Evolutionary conservation across 2,888 invertebrate genomes (phyloP).

Genomic region (Agrochola lota): DNA sequence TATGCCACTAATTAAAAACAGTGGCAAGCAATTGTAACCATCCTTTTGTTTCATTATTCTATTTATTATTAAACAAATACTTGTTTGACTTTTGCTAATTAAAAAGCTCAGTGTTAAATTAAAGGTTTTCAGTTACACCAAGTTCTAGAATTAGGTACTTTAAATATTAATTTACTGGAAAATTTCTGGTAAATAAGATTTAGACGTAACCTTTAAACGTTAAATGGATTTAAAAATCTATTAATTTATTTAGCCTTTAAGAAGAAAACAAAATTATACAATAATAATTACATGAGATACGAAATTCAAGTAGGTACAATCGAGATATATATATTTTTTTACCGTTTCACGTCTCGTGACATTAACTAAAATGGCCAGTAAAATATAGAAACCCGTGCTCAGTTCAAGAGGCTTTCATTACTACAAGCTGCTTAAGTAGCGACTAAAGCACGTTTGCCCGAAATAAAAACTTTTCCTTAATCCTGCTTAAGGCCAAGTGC

Average conservation of each 20-base stretch:
- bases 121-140: neutral
- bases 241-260: neutral
- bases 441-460: conserved; percentile 13
- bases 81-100: conserved; percentile 10
- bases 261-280: neutral
- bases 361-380: neutral
- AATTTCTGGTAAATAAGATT: neutral
- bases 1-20: conserved; percentile 17
- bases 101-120: neutral
- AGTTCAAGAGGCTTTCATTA: conserved; percentile 4
- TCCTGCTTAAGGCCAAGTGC: conserved; percentile 39
- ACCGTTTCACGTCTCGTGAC: neutral
- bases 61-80: neutral
- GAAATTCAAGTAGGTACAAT: no score
- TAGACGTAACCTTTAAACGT: no score
- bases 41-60: conserved; percentile 8
- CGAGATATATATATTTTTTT: no score
- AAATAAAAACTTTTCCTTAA: conserved; percentile 38
- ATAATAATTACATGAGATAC: neutral
- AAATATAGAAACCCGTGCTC: neutral
- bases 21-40: conserved; percentile 2
- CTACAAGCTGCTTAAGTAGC: conserved; percentile 27
- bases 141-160: neutral
- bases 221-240: no score
- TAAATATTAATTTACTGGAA: neutral